phyloP scores from a whole-genome alignment of 2,797 vertebrate species.

The Petrocephalus schoutedeni region DNA sequence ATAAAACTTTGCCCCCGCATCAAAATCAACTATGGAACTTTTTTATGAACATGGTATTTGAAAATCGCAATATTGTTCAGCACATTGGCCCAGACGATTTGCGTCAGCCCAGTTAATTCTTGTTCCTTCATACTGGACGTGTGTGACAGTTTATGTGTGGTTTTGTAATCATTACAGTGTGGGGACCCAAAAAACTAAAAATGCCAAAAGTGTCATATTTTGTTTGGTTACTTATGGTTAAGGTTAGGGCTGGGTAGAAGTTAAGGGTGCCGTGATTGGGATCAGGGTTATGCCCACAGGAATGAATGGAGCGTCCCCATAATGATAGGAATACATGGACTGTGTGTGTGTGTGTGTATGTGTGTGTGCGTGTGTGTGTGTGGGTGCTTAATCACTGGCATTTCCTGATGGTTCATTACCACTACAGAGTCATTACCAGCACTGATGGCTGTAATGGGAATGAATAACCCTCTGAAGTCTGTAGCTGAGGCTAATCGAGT shows the following conservation, averaged over 20 bases:
- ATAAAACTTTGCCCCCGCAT: not conserved
- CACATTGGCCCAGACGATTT: not conserved
- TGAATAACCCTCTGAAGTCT: slow-evolving; percentile 9
- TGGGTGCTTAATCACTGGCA: not conserved
- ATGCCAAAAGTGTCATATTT: no score
- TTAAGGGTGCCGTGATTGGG: no score
- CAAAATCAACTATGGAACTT: not conserved
- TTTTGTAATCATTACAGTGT: no score
- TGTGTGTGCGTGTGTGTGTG: not conserved
- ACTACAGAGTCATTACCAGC: slow-evolving; percentile 19
- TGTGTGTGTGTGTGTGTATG: not conserved
- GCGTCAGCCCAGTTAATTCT: no score
- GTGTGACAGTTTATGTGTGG: not conserved
- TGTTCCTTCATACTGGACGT: not conserved
- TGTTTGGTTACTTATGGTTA: no score
- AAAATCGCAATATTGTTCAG: not conserved
- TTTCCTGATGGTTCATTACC: slow-evolving; percentile 11
- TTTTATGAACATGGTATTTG: not conserved
- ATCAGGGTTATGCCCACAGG: no score
- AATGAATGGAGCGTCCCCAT: no score
- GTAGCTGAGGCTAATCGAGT: not conserved
- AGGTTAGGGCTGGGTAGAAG: no score
- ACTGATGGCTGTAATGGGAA: slow-evolving; percentile 23
- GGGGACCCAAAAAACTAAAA: no score
- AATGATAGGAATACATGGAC: no score